A percentile compares a stretch with the other conserved stretches of the same genome.
These are phyloP conservation scores for Porites lutea DNA, from an alignment of 64 coral and sea anemone genomes.

Conservation along the genomic window DNA sequence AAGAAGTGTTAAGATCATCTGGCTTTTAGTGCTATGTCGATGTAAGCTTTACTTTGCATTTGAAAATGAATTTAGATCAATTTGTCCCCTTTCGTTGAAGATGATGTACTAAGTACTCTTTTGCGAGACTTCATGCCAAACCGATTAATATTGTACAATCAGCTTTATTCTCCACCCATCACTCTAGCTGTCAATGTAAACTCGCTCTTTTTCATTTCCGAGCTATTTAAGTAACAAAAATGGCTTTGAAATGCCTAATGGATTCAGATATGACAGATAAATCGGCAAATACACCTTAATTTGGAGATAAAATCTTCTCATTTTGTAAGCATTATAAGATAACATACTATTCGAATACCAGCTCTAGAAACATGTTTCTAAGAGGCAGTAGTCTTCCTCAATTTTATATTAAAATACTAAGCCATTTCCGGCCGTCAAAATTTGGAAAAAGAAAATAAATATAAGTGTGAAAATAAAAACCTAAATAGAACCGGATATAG, in stretches of 20 bases:
- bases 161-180: too few species aligned
- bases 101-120: not conserved
- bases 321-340: not conserved
- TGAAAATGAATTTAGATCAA: not conserved
- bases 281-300: not conserved
- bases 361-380: not conserved
- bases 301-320: not conserved
- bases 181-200: not conserved
- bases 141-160: not conserved
- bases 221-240: slow-evolving; percentile 12
- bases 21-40: not conserved
- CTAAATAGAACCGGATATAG: not conserved
- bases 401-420: not conserved
- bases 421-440: slow-evolving; percentile 31
- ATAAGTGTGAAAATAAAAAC: slow-evolving; percentile 11
- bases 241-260: not conserved
- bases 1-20: not conserved
- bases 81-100: not conserved
- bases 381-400: not conserved
- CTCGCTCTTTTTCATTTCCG: not conserved
- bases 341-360: not conserved
- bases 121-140: not conserved
- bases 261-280: not conserved
- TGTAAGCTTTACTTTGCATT: not conserved
- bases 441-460: not conserved